Conservation (phyloP, 2,797 vertebrate genomes). For the Cryptoprocta ferox region DNA sequence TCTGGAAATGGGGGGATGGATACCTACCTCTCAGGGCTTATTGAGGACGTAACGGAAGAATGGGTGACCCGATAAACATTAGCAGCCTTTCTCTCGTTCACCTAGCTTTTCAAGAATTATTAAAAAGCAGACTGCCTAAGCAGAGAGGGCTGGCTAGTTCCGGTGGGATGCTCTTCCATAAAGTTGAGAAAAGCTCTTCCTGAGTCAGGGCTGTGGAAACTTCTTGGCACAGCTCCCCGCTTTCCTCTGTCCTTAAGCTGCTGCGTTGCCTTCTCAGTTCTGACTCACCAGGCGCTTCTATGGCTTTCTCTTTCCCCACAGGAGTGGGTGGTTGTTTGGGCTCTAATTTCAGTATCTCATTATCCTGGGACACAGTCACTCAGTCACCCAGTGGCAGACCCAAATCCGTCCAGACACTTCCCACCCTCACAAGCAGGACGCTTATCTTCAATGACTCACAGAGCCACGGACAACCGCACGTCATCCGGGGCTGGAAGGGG, state of each 20-base stretch:
- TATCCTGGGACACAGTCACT: neutral
- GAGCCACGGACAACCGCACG: fast-evolving
- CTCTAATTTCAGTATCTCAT: constrained; percentile 31
- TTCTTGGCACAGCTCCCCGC: neutral
- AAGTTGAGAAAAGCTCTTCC: neutral
- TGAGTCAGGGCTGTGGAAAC: neutral
- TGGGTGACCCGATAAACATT: too few species aligned
- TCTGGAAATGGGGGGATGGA: neutral
- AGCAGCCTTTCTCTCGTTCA: neutral
- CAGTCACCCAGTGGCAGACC: neutral
- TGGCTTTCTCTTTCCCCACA: neutral
- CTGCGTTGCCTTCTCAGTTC: neutral
- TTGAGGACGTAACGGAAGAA: neutral
- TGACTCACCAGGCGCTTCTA: neutral
- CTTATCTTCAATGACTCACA: fast-evolving
- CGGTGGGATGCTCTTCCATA: too few species aligned
- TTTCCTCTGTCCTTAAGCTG: neutral
- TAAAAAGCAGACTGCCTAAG: neutral
- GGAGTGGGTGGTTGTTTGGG: constrained; percentile 60
- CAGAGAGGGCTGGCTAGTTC: neutral
- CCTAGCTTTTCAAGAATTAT: neutral
- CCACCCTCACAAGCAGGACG: neutral
- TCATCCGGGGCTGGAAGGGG: neutral
- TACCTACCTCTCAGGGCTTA: neutral
- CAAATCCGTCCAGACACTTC: neutral